Evolutionary conservation across 2,888 invertebrate genomes (phyloP), one percentile per base, ranked within the genome.

Genomic region (Myathropa florea): DNA sequence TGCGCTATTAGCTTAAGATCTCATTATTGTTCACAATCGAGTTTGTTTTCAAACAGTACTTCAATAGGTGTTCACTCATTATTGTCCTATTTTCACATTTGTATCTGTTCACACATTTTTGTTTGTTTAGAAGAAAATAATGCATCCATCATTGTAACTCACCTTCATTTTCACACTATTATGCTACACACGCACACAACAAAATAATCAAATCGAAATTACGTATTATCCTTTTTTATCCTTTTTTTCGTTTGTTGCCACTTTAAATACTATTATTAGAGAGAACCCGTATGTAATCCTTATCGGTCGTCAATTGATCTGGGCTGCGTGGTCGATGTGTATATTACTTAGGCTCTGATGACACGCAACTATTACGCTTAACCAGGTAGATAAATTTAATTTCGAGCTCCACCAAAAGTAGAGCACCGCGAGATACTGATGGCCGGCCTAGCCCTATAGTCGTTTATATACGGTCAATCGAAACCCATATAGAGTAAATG

Each of bases 381-480:
- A 68, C 65, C 67, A 78, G 65, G 65, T 78, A 67, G 57, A 73
- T 76, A 59, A 82, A 81, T 75, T 70, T 64, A n/a, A 88, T 72
- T 81, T 84, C 84, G 86, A 86, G 91, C 91, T 91, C 91, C 90
- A 91, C 90, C 90, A 91, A 91, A 89, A 90, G 91, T 92, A 90
- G 92, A 92, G 93, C 92, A 92, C 91, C 92, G 91, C 91, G 92
- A 91, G 90, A 91, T 90, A 92, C 92, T 92, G 92, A 91, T 92
- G 91, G 91, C 92, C 91, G 92, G 92, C 92, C 91, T 91, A 90
- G 91, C 92, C 92, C 92, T 92, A 92, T 92, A 91, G 91, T 91
- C 92, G 92, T 91, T 93, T 92, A 92, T 92, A 92, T 92, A 92
- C 92, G 93, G 92, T 92, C 92, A 92, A 91, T 90, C 90, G 90